These are phyloP conservation scores for Nowickia ferox DNA, from an alignment of 2,888 invertebrate species.

Conservation along the genomic window DNA sequence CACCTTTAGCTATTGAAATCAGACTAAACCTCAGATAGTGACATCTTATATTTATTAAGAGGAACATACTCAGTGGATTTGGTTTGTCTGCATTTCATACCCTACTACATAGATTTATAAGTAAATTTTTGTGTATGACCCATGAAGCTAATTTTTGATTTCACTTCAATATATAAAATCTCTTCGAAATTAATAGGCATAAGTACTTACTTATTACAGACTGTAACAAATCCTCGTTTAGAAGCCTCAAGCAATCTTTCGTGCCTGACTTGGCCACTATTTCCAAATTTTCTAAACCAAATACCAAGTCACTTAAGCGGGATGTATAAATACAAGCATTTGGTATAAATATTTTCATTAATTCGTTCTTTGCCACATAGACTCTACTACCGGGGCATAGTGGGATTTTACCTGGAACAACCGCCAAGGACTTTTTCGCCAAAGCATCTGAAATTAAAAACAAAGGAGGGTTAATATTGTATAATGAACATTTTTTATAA, in stretches of 20 bases:
- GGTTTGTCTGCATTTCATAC: no score
- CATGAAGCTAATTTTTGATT: no score
- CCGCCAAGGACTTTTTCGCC: slow-evolving; percentile 16
- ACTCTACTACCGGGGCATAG: slow-evolving; percentile 81
- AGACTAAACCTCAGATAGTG: no score
- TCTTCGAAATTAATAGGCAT: neutral
- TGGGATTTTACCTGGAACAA: slow-evolving; percentile 76
- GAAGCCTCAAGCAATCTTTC: slow-evolving; percentile 73
- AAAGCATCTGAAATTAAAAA: neutral
- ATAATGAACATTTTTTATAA: neutral
- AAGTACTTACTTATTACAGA: slow-evolving; percentile 80
- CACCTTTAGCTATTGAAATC: no score
- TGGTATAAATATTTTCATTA: slow-evolving; percentile 80
- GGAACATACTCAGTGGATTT: no score
- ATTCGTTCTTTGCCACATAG: slow-evolving; percentile 79
- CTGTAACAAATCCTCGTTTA: slow-evolving; percentile 77
- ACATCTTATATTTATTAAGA: no score
- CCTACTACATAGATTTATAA: no score
- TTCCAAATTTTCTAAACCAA: slow-evolving; percentile 78
- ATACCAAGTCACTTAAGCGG: slow-evolving; percentile 80
- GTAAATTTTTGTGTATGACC: no score
- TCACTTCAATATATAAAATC: no score
- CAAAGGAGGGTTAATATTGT: neutral
- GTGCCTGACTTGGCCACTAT: slow-evolving; percentile 75
- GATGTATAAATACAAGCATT: slow-evolving; percentile 81